phyloP scores from a whole-genome alignment of 2,888 invertebrate species.

The Acanthacorydalis orientalis region DNA sequence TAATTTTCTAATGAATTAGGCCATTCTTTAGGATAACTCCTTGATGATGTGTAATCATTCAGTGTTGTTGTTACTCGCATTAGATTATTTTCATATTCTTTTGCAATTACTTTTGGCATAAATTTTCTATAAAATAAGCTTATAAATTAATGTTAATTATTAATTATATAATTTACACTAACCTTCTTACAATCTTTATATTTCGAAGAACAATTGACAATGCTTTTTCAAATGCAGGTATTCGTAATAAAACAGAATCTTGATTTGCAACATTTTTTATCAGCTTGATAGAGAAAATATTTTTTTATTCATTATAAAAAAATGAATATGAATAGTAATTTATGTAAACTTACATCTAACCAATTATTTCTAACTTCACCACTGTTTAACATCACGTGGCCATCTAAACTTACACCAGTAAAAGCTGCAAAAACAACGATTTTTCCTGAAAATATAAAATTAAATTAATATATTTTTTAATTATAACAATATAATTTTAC shows the following conservation, averaged over 20 bases:
- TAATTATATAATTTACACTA: constrained; percentile 17
- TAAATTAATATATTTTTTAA: constrained; percentile 1
- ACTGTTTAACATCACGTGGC: constrained; percentile 77
- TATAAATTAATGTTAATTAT: constrained; percentile 16
- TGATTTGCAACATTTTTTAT: constrained; percentile 66
- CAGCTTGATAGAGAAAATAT: constrained; percentile 35
- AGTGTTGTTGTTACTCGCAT: constrained; percentile 71
- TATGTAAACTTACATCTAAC: constrained; percentile 51
- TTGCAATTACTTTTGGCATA: constrained; percentile 78
- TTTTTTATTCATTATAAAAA: neutral
- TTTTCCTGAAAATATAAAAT: constrained; percentile 34
- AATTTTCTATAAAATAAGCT: constrained; percentile 50
- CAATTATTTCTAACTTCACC: constrained; percentile 89
- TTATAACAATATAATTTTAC: neutral
- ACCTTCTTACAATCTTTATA: constrained; percentile 72
- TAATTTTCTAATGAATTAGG: constrained; percentile 54
- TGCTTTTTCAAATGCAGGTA: constrained; percentile 71
- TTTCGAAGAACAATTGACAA: constrained; percentile 68
- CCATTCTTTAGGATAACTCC: constrained; percentile 54
- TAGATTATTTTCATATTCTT: constrained; percentile 70
- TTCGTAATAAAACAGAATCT: constrained; percentile 51
- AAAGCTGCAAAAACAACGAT: constrained; percentile 74
- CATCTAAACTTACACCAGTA: constrained; percentile 81
- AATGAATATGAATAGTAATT: neutral
- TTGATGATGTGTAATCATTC: constrained; percentile 50